A percentile compares a stretch with the other conserved stretches of the same genome.
These are phyloP conservation scores for Zapus hudsonius DNA, from an alignment of 2,113 vertebrate genomes.

Conservation along the genomic window DNA sequence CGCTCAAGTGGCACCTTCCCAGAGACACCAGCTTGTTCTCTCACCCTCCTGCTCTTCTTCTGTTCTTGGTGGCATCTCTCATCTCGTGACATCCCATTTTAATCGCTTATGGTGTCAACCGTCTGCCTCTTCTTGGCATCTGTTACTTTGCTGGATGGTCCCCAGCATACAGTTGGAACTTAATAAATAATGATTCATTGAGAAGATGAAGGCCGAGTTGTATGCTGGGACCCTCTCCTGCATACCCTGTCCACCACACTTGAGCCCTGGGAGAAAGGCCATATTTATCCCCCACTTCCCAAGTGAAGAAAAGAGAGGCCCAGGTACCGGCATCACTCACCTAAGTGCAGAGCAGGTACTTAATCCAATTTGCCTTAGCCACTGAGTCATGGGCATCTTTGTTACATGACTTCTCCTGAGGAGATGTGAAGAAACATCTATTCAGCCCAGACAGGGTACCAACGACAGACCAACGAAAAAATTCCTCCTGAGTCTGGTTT, in stretches of 20 bases:
- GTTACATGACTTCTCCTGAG: neutral
- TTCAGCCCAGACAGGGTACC: too few species aligned
- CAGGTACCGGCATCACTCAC: neutral
- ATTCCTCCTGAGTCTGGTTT: neutral
- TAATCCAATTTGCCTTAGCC: neutral
- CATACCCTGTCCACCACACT: fast-evolving
- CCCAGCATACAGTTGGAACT: neutral
- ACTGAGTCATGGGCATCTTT: neutral
- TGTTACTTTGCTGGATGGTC: neutral
- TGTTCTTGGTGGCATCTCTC: neutral
- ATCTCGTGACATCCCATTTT: neutral
- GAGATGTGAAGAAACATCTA: neutral
- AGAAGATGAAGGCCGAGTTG: neutral
- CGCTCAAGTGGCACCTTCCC: neutral
- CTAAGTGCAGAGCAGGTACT: neutral
- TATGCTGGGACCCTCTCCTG: neutral
- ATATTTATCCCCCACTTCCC: neutral
- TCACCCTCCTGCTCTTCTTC: neutral
- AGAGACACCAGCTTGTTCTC: neutral
- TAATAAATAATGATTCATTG: neutral
- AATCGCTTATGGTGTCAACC: neutral
- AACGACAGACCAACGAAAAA: neutral
- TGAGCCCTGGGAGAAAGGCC: neutral
- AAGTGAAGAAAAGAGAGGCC: neutral
- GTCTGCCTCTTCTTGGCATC: neutral